Base-by-base conservation (phyloP, 2,113 vertebrate species). In the Peucedramus taeniatus region DNA sequence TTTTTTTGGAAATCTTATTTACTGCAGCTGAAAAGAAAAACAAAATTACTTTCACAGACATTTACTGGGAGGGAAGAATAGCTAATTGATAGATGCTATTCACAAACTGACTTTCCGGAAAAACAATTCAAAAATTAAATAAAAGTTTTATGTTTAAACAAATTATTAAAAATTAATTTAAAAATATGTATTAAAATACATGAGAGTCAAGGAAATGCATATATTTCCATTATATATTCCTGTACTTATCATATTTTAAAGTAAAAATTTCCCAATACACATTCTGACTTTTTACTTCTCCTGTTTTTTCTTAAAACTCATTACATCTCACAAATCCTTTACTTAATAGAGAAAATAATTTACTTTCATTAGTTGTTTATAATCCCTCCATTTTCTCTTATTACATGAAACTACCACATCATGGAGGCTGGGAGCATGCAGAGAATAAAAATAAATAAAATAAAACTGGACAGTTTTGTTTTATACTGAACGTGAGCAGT, bases 1-100 rank as follows among this genome's bases (percentile, higher is more conserved):
- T 93, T 37, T 97, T 98, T 83, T 97, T 98, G 0, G 97, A 93
- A 15, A 97, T 96, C 71, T 99, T 98, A 23, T 95, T 97, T 40
- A 98, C 98, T 78, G 96, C 94, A 74, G 97, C 98, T 98, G 94
- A 83, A 83, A 76, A 78, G 31, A 66, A 94, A 87, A 79, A 27
- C 7, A 76, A 20, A 51, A 45, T 84, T 53, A 80, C 21, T 84
- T 66, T 51, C 57, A 72, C 28, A 90, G 51, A 74, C 27, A 54
- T 80, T 78, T 60, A 11, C n/a, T 45, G 31, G 20, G 21, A 80
- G 11, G 6, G 15, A 63, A 76, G 65, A 89, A 15, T 22, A 17
- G 3, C 19, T 69, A 45, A 87, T 2, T 50, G 35, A 30, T 37
- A 31, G 14, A 49, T 10, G 4, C 44, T 53, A 33, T 23, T 40